phyloP scores from a whole-genome alignment of 2,797 vertebrate genomes.

The Thaleichthys pacificus region DNA sequence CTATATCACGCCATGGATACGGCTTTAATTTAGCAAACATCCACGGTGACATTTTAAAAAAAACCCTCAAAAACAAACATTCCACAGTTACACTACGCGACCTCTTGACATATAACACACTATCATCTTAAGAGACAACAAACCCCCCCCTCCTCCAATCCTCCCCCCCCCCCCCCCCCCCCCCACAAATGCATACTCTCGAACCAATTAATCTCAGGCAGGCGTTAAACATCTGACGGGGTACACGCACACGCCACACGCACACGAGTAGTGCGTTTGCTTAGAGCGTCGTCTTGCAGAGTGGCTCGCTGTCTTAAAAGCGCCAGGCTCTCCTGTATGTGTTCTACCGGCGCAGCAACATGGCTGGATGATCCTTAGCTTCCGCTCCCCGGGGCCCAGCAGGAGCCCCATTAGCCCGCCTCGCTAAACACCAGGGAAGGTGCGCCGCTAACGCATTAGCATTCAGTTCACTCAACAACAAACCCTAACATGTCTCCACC shows the following conservation, averaged over 20 bases:
- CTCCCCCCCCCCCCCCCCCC: too few species aligned
- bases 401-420: slow-evolving; percentile 29
- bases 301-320: slow-evolving; percentile 28
- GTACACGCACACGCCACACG: slow-evolving; percentile 29
- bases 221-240: slow-evolving; percentile 41
- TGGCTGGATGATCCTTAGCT: slow-evolving; percentile 27
- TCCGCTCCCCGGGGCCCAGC: slow-evolving; percentile 28
- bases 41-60: slow-evolving; percentile 13
- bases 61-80: too few species aligned
- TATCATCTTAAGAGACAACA: too few species aligned
- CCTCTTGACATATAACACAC: slow-evolving; percentile 34
- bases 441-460: slow-evolving; percentile 29
- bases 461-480: slow-evolving; percentile 32
- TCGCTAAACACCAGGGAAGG: slow-evolving; percentile 23
- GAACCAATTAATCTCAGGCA: slow-evolving; percentile 48
- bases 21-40: slow-evolving; percentile 24
- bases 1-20: background rate
- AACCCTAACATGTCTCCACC: slow-evolving; percentile 5
- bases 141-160: slow-evolving; percentile 6
- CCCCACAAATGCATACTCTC: too few species aligned
- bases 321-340: slow-evolving; percentile 30
- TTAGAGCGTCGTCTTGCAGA: background rate
- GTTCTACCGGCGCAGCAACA: slow-evolving; percentile 1
- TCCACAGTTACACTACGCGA: slow-evolving; percentile 25
- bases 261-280: too few species aligned